These are phyloP conservation scores for Drosophila kurseongensis DNA, from an alignment of 1,140 invertebrate species.

Conservation along the genomic window DNA sequence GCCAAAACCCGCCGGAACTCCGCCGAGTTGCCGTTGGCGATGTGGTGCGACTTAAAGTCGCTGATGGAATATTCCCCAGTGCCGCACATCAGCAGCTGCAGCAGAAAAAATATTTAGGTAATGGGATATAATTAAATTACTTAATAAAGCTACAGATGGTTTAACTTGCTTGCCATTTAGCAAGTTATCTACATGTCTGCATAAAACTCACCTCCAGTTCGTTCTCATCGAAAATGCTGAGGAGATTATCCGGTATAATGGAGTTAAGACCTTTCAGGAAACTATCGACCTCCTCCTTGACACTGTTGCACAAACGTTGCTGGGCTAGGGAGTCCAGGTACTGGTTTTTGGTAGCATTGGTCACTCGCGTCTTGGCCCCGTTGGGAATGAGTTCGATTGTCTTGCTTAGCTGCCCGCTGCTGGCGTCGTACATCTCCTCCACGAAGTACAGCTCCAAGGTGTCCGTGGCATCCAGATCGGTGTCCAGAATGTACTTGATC, in stretches of 20 bases:
- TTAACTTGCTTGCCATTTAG: background rate
- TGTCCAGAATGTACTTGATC: constrained; percentile 96
- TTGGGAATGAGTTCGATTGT: constrained; percentile 91
- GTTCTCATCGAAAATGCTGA: constrained; percentile 98
- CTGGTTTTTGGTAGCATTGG: constrained; percentile 83
- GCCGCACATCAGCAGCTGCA: constrained; percentile 94
- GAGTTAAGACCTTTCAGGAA: constrained; percentile 96
- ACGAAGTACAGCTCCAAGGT: constrained; percentile 94
- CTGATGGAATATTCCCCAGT: constrained; percentile 96
- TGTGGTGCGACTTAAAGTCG: constrained; percentile 95
- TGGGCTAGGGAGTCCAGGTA: constrained; percentile 96
- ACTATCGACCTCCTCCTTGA: constrained; percentile 93
- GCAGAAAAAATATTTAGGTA: background rate
- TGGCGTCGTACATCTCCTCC: constrained; percentile 93
- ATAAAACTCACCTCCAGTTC: constrained; percentile 93
- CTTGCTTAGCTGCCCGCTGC: constrained; percentile 90
- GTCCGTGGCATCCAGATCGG: constrained; percentile 90
- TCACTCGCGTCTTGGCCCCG: constrained; percentile 86
- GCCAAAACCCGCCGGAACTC: constrained; percentile 94
- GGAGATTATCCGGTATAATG: constrained; percentile 95
- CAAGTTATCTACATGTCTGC: background rate
- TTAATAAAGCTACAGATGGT: background rate
- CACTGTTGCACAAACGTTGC: constrained; percentile 92
- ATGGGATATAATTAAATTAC: background rate
- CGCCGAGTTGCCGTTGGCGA: constrained; percentile 92